A percentile compares a stretch with the other conserved stretches of the same genome.
Evolutionary conservation across 1,140 invertebrate genomes (phyloP).

Genomic region (Venturia canescens): DNA sequence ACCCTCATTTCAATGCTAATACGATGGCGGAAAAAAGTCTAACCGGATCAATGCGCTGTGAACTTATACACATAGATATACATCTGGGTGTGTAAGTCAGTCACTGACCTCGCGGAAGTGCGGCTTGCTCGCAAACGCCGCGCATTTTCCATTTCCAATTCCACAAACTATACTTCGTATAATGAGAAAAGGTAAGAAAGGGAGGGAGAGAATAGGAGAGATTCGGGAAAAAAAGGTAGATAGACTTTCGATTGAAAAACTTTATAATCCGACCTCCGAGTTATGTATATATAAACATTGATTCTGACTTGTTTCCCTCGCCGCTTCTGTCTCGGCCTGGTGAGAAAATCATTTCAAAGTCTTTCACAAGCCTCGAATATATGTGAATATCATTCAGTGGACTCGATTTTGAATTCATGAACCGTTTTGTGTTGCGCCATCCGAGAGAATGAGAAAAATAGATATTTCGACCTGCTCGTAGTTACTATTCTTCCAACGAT

Average conservation of each 20-base stretch:
- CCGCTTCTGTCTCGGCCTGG: not conserved
- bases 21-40: not conserved
- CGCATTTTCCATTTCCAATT: slow-evolving; percentile 18
- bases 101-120: slow-evolving; percentile 2
- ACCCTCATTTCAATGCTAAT: slow-evolving; percentile 22
- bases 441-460: slow-evolving; percentile 24
- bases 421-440: slow-evolving; percentile 11
- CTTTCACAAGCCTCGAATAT: not conserved
- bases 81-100: not conserved
- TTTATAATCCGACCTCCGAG: slow-evolving; percentile 15
- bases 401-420: slow-evolving; percentile 24
- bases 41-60: not conserved
- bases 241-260: slow-evolving; percentile 34
- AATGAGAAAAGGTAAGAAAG: slow-evolving; percentile 25
- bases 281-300: slow-evolving; percentile 34
- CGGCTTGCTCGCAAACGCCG: not conserved
- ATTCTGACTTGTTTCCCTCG: slow-evolving; percentile 22
- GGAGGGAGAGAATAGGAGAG: not conserved
- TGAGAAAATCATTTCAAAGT: slow-evolving; percentile 21
- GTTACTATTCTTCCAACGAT: not conserved
- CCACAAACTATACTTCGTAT: slow-evolving; percentile 28
- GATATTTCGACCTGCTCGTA: slow-evolving; percentile 37
- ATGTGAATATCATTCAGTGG: not conserved
- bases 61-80: not conserved
- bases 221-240: not conserved